A percentile compares a stretch with the other conserved stretches of the same genome.
Conservation (phyloP, 1,140 invertebrate genomes). For the Neodiprion pinetum region DNA sequence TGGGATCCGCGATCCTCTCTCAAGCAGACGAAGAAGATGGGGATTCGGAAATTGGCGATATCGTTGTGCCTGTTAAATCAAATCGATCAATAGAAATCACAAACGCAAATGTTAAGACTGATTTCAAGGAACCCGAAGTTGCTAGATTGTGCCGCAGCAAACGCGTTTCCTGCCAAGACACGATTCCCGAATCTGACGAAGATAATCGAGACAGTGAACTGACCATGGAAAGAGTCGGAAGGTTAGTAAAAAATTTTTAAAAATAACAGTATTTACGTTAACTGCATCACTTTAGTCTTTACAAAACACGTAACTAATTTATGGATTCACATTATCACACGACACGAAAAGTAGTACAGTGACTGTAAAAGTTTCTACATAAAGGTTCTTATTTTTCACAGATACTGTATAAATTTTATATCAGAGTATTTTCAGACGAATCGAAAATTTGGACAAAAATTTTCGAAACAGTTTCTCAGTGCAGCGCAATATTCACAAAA, state of each 20-base stretch:
- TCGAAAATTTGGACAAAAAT: too few relatives aligned
- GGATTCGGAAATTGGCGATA: not conserved
- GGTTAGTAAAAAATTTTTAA: constrained; percentile 36
- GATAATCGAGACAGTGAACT: constrained; percentile 48
- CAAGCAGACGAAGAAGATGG: constrained; percentile 23
- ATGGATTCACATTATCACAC: too few relatives aligned
- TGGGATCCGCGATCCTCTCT: constrained; percentile 40
- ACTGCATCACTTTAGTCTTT: too few relatives aligned
- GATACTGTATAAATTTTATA: too few relatives aligned
- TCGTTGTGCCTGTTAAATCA: constrained; percentile 42
- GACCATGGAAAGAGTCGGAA: constrained; percentile 53
- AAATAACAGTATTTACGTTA: constrained; percentile 13
- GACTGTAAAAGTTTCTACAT: too few relatives aligned
- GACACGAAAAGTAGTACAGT: too few relatives aligned
- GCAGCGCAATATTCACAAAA: too few relatives aligned
- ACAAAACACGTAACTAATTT: too few relatives aligned
- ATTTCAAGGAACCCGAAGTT: constrained; percentile 39
- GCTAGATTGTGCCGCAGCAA: constrained; percentile 40
- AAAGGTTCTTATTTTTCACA: too few relatives aligned
- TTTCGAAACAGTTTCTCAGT: too few relatives aligned
- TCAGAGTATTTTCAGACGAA: too few relatives aligned
- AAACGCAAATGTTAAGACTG: constrained; percentile 44
- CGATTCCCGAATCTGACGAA: constrained; percentile 48
- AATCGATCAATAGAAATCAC: constrained; percentile 51
- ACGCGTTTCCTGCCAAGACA: constrained; percentile 46